phyloP scores from a whole-genome alignment of 35 echinoderm and acorn worm species.

The Ptychodera flava region DNA sequence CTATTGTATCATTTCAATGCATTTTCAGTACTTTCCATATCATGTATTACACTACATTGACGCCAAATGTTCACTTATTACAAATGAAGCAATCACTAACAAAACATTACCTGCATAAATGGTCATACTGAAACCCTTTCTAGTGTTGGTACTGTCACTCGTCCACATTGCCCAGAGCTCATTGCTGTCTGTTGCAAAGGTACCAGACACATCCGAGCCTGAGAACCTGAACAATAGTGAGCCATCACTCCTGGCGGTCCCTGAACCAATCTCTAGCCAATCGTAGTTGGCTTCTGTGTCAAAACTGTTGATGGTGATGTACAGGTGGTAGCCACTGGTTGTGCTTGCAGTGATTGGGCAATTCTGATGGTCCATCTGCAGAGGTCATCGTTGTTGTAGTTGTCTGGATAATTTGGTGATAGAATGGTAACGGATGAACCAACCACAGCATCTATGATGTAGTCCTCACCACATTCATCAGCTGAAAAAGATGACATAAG shows the following conservation, averaged over 20 bases:
- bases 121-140: neutral
- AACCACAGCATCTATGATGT: neutral
- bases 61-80: too few species aligned
- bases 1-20: too few species aligned
- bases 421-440: neutral
- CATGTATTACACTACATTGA: too few species aligned
- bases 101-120: neutral
- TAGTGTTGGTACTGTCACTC: neutral
- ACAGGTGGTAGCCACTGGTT: slow-evolving; percentile 13
- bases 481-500: neutral
- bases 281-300: slow-evolving; percentile 61
- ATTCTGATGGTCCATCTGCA: slow-evolving; percentile 57
- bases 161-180: neutral
- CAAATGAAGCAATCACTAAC: too few species aligned
- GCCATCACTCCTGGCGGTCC: neutral
- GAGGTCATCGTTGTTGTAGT: slow-evolving; percentile 45
- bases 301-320: slow-evolving; percentile 59
- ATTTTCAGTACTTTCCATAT: too few species aligned
- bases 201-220: neutral
- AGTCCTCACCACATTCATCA: neutral
- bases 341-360: slow-evolving; percentile 33
- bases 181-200: neutral
- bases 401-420: slow-evolving; percentile 65
- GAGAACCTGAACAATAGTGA: neutral
- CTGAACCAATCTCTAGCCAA: slow-evolving; percentile 13